Evolutionary conservation across 2,888 invertebrate species (phyloP), one percentile per base, ranked within the genome.

Genomic region (Stratiomys singularior): DNA sequence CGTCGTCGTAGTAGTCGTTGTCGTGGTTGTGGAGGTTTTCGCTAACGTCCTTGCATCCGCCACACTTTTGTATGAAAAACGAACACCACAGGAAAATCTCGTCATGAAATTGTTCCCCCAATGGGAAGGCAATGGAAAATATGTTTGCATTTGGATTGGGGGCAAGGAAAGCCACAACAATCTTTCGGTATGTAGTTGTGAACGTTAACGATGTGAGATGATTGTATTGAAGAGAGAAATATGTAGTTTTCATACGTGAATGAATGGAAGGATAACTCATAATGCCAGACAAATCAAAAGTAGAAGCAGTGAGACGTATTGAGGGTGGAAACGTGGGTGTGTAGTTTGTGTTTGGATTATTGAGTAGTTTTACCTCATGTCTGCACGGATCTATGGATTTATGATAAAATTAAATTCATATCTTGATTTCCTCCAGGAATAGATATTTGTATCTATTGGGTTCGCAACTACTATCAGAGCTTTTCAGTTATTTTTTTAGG

Each of bases 71-170:
- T 47, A 23, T 13, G 74, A 60, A 58, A 60, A 74, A 58, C 74
- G 60, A 44, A 74, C 60, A 74, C 58, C 58, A 74, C 74, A 74
- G 58, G 74, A 74, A 58, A 60, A 74, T 58, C 60, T 60, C 44
- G 71, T 74, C 60, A 30, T 58, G 74, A 23, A 30, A 37, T 74
- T 37, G 74, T 21, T 37, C 25, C 27, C 23, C 69, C 69, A 69
- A 3, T 47, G 47, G 69, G 25, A 66, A 60, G 69, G 47, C 46
- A 69, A 69, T 47, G 47, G 69, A 69, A 69, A 46, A 69, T 13
- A 13, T 52, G 52, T n/a, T 52, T 13, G 52, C 18, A 18, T 52
- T 13, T 13, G 4, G 52, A 13, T 3, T 52, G 52, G 18, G 52
- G 15, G 52, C 52, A 52, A 52, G 15, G 15, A 18, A 18, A n/a